These are phyloP conservation scores for Platichthys stellatus DNA, from an alignment of 2,113 vertebrate species.

Conservation along the genomic window DNA sequence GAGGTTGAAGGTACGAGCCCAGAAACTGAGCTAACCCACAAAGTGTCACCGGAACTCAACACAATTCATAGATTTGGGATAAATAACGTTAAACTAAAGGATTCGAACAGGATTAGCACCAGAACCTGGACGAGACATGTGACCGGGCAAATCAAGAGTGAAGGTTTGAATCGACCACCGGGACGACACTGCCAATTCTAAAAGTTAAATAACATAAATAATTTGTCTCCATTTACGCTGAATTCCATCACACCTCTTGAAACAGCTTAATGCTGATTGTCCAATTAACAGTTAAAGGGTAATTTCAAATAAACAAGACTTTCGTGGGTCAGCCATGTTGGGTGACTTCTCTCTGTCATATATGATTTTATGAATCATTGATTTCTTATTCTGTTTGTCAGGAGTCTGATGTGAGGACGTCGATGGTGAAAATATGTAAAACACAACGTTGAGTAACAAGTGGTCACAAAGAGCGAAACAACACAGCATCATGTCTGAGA, in stretches of 20 bases:
- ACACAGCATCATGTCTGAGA: neutral
- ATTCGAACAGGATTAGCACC: neutral
- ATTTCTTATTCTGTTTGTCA: too few relatives aligned
- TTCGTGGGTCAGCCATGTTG: neutral
- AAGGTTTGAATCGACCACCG: neutral
- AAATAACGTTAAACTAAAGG: neutral
- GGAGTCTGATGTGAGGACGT: too few relatives aligned
- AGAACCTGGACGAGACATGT: neutral
- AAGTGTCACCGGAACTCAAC: neutral
- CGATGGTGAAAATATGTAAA: too few relatives aligned
- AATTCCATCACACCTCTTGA: neutral
- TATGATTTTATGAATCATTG: too few relatives aligned
- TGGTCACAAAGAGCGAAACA: constrained; percentile 7
- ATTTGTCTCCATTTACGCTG: neutral
- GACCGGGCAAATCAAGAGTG: neutral
- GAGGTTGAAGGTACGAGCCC: neutral
- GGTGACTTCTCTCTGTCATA: too few relatives aligned
- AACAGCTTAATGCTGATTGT: constrained; percentile 10
- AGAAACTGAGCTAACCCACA: neutral
- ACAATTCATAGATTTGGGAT: neutral
- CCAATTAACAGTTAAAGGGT: constrained; percentile 1
- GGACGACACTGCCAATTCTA: too few relatives aligned
- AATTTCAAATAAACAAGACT: neutral
- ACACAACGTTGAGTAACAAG: neutral
- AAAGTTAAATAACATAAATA: too few relatives aligned